These are phyloP conservation scores for Dicerorhinus sumatrensis DNA, from an alignment of 2,113 vertebrate species.

Conservation along the genomic window DNA sequence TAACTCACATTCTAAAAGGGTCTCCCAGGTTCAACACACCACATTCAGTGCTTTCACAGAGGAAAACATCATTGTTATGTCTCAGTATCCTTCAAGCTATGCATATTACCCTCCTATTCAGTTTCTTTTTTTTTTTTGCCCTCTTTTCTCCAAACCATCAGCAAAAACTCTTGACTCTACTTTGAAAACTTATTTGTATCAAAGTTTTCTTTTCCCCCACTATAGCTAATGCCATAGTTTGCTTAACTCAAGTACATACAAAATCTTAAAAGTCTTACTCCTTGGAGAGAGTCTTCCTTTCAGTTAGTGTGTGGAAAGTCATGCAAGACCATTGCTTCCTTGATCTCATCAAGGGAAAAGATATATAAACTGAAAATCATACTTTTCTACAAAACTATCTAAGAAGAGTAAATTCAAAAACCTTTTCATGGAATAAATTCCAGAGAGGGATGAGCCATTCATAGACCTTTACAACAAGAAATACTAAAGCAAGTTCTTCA, in stretches of 20 bases:
- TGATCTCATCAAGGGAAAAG: neutral
- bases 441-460: neutral
- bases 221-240: neutral
- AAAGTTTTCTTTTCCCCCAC: neutral
- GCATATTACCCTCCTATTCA: neutral
- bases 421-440: neutral
- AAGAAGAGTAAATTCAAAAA: neutral
- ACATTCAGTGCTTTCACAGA: neutral
- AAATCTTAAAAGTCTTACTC: neutral
- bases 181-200: neutral
- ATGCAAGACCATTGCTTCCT: neutral
- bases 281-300: neutral
- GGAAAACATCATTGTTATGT: neutral
- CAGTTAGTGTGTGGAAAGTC: neutral
- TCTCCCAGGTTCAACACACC: neutral
- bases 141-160: neutral
- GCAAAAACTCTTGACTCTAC: neutral
- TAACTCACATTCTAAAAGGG: neutral
- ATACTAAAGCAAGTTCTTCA: neutral
- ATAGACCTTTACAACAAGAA: neutral
- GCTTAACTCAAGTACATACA: neutral
- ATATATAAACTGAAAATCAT: neutral
- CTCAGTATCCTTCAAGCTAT: neutral
- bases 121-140: neutral
- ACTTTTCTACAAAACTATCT: neutral